Evolutionary conservation across 2,888 invertebrate species (phyloP).

Genomic region (Hoplodrina blanda): DNA sequence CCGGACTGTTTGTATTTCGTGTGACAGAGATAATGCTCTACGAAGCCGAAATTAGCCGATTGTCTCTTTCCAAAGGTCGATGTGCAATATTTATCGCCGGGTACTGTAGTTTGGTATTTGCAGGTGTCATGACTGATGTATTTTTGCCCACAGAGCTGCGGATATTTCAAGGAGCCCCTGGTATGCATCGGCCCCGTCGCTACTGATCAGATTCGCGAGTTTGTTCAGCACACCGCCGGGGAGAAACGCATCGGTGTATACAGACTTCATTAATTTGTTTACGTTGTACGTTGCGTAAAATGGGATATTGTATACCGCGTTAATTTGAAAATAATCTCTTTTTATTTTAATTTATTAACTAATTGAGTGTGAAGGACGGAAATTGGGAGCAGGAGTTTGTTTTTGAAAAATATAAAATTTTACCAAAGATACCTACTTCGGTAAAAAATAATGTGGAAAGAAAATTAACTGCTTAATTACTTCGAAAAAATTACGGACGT

Average conservation of each 20-base stretch:
- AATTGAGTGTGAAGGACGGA: background rate
- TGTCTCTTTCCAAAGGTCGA: no score
- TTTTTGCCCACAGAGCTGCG: slow-evolving; percentile 92
- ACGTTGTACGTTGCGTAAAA: slow-evolving; percentile 54
- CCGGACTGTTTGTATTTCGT: no score
- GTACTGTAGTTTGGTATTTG: no score
- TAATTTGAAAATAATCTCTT: background rate
- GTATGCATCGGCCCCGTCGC: slow-evolving; percentile 97
- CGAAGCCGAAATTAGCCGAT: no score
- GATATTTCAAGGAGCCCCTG: slow-evolving; percentile 97
- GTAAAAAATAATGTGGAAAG: background rate
- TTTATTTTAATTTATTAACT: background rate
- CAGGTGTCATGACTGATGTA: background rate
- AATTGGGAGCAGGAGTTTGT: slow-evolving; percentile 16
- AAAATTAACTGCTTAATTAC: no score
- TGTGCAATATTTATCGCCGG: no score
- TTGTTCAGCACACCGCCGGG: slow-evolving; percentile 95
- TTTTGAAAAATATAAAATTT: background rate
- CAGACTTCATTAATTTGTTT: slow-evolving; percentile 83
- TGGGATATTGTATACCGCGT: slow-evolving; percentile 23
- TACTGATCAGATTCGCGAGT: slow-evolving; percentile 92
- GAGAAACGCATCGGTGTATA: slow-evolving; percentile 94
- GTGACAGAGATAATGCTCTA: no score
- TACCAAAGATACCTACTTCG: background rate
- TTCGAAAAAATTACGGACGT: no score